Base-by-base conservation (phyloP, 2,888 invertebrate species). In the Blomia tropicalis region DNA sequence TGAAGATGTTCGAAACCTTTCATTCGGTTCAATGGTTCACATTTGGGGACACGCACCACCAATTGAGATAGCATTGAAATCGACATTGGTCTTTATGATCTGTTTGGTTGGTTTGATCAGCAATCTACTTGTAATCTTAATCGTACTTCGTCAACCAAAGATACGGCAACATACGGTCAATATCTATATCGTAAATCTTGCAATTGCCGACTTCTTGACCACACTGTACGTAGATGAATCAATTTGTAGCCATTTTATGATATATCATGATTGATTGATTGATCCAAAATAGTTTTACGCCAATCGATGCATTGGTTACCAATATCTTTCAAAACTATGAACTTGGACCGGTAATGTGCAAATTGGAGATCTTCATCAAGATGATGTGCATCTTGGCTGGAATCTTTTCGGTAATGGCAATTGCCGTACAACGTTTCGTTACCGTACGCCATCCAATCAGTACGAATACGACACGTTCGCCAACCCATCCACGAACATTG, bases 341-440 rank as follows among this genome's bases (percentile, higher is more conserved):
- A 66, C 73, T 88, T 63, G 84, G 83, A 22, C 75, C 77, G 14
- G 78, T 84, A 62, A 85, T 86, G 7, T 89, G 88, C 71, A 80
- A 81, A 67, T 78, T 82, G 68, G 87, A 87, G 73, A 86, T 84
- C 1, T 83, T 84, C 69, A 71, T 85, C 36, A 83, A 85, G 76
- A 85, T 83, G 51, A 77, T 82, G 0, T 77, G 85, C 59, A 77
- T 88, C 1, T 75, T 89, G 59, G 81, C 85, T 2, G 83, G 84
- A 53, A 84, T 88, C 0, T 79, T 84, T 65, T 87, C 84, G 63
- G 77, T 89, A 63, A 81, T 84, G 36, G 79, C 82, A 25, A 83
- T 89, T 0, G 86, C 85, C 58, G 87, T 86, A 70, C 87, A 89
- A 71, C 79, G 89, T 23, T 76, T 89, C 27, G 84, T 86, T 2